These are phyloP conservation scores for Chaetura pelagica DNA, from an alignment of 2,113 vertebrate species.

Conservation along the genomic window DNA sequence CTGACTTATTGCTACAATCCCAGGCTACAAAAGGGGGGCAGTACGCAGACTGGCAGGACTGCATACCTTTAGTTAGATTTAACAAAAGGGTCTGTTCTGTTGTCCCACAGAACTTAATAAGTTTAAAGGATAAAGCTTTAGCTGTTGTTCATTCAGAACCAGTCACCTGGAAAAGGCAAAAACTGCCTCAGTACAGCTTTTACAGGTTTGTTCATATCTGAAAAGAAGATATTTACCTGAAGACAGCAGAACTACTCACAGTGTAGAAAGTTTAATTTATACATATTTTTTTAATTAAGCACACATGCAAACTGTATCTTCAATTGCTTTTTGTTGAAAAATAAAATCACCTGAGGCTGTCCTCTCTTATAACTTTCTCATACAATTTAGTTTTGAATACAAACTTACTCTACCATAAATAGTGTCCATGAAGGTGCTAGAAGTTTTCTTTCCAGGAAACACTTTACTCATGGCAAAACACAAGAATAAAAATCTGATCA, in stretches of 20 bases:
- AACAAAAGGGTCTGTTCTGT: too few relatives aligned
- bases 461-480: neutral
- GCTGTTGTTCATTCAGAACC: slow-evolving; percentile 63
- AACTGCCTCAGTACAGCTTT: slow-evolving; percentile 51
- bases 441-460: neutral
- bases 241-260: neutral
- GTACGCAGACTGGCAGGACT: too few relatives aligned
- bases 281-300: neutral
- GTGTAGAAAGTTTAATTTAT: neutral
- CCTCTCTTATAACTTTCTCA: neutral
- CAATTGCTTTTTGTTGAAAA: neutral
- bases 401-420: neutral
- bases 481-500: neutral
- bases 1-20: too few relatives aligned
- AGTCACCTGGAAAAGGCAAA: slow-evolving; percentile 54
- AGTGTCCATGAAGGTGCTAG: neutral
- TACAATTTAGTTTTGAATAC: neutral
- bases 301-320: neutral
- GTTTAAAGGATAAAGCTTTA: neutral
- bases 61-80: too few relatives aligned
- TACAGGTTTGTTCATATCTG: slow-evolving; percentile 54
- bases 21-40: too few relatives aligned
- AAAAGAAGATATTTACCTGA: slow-evolving; percentile 23
- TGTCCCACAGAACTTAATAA: neutral
- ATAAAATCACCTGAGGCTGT: neutral